Evolutionary conservation across 2,797 vertebrate species (phyloP), one percentile per base, ranked within the genome.

Genomic region (Takifugu ocellatus): DNA sequence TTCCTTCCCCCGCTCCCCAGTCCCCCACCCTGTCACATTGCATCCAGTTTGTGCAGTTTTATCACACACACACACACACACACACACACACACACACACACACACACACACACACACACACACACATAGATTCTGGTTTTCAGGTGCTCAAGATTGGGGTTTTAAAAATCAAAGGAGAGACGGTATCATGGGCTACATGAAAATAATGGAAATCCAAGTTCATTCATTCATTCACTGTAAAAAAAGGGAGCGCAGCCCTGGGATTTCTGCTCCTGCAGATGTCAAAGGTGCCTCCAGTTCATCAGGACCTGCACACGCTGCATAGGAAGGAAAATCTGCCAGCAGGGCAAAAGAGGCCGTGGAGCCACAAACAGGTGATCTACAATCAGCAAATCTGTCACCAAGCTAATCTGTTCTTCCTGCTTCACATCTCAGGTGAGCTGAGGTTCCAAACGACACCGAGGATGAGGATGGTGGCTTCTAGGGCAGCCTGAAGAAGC

Each of bases 311-410:
- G 64, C 58, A 68, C 66, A 12, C 62, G 85, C 82, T 86, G 86
- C 73, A 84, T 71, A 58, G 53, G 78, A 70, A 77, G 74, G 69
- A 87, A 87, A 89, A 84, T 84, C 66, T 84, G 85, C 85, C 80
- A 77, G 77, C 73, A 11, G 72, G 60, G 83, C 80, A 83, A 74
- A 83, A 79, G 60, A 26, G 39, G 17, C 3, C 15, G 47, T 49
- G 25, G 47, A 15, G 47, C 17, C 0, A 31, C 6, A 33, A 7
- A 29, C 25, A 15, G 59, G 51, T 14, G 63, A 81, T 79, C 69
- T 81, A 61, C 60, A 70, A 81, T 84, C 78, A 68, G 77, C 26
- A 6, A 31, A 25, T 59, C 75, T n/a, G n/a, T n/a, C n/a, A n/a
- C n/a, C n/a, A n/a, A n/a, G n/a, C n/a, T 21, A 21, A 21, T 21